These are phyloP conservation scores for Brachynemurus nebulosus DNA, from an alignment of 2,888 invertebrate genomes.

Conservation along the genomic window DNA sequence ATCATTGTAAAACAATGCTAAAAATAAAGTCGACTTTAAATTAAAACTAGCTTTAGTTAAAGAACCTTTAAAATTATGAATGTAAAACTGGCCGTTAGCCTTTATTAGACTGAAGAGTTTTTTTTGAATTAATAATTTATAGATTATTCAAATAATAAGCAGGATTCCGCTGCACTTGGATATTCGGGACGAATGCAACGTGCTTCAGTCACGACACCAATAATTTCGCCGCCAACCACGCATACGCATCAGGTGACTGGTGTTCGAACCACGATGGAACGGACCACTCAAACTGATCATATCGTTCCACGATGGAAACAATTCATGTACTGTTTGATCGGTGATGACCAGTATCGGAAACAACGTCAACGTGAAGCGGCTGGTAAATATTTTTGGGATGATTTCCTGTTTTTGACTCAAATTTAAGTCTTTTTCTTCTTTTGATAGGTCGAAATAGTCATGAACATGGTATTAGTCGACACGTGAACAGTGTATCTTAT, in stretches of 20 bases:
- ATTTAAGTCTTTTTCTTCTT: conserved; percentile 5
- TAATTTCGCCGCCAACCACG: conserved; percentile 25
- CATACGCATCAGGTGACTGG: conserved; percentile 23
- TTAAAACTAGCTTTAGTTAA: too few species aligned
- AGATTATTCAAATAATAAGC: neutral
- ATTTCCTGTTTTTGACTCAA: neutral
- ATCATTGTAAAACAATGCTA: too few species aligned
- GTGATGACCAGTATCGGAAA: conserved; percentile 60
- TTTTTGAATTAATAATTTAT: neutral
- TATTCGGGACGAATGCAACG: conserved; percentile 8
- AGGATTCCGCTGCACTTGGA: conserved; percentile 10
- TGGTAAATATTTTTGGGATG: conserved; percentile 19
- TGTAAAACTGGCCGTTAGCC: too few species aligned
- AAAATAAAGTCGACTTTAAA: too few species aligned
- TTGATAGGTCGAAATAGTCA: conserved; percentile 30
- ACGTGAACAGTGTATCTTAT: conserved; percentile 75
- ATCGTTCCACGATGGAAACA: conserved; percentile 65
- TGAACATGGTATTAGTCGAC: conserved; percentile 35
- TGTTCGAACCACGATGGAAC: conserved; percentile 55
- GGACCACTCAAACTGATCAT: conserved; percentile 70
- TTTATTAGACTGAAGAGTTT: too few species aligned
- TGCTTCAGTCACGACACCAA: conserved; percentile 3
- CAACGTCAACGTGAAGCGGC: conserved; percentile 60
- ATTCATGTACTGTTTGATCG: conserved; percentile 65
- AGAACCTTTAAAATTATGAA: too few species aligned